Base-by-base conservation (phyloP, 2,888 invertebrate genomes). In the Copidosoma aretas region DNA sequence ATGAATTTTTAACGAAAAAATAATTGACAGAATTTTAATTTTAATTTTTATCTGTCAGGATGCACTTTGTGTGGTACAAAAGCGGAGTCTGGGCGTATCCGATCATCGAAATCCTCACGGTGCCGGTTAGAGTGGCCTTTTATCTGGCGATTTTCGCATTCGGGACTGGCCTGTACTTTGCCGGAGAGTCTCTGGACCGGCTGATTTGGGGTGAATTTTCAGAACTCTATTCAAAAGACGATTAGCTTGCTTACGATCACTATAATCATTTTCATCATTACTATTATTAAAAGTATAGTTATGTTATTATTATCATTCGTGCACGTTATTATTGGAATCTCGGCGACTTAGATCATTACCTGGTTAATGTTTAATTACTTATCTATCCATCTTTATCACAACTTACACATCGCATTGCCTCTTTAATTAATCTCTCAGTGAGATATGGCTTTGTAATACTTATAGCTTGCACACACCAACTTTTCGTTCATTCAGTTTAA, bases 61-160 rank as follows among this genome's bases (percentile, higher is more conserved):
- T 94, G 61, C 91, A 92, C 81, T 84, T 92, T 39, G 90, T 94
- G 64, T 91, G 91, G 80, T 87, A 87, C 73, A 88, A 88, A 73
- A 90, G 91, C 32, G 92, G 93, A 53, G 86, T 91, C 73, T 97
- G 97, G 97, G 95, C 96, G 0, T 98, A 98, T 82, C 97, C 97
- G 0, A 88, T 98, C 57, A 86, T 97, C 73, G 89, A 90, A 69
- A 91, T 94, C 0, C 85, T 98, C 56, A 89, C 90, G 78, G 86
- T 90, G 81, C 91, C 91, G 17, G 82, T 91, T 73, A 88, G 94
- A 79, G 86, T 91, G 64, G 81, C 89, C 14, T 96, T 97, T 85
- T 92, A 95, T 80, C 75, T 87, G 14, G 86, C 87, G 15, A 87
- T 91, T 71, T 85, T 93, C 59, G 84, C 84, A 3, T 86, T 93